Base-by-base conservation (phyloP, 2,888 invertebrate genomes). In the Lymantria monacha region DNA sequence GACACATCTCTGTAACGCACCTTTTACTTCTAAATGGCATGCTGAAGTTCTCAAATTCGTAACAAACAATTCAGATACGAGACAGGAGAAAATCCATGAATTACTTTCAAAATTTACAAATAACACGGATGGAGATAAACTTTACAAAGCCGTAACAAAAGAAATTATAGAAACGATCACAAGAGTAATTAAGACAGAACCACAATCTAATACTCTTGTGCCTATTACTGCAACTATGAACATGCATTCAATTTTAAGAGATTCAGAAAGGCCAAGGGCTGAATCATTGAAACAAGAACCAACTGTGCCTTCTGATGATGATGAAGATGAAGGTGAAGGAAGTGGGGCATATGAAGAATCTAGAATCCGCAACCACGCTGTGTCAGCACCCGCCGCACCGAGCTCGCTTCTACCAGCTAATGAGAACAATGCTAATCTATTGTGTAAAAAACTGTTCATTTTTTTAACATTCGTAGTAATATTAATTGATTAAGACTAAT, bases 291-390 rank as follows among this genome's bases (percentile, higher is more conserved):
- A 87, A 52, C 83, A 85, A 46, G 83, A 83, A 45, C 77, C 78
- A 12, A 85, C 87, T 0, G 79, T 75, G 12, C 86, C 89, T 0
- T 86, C 88, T 10, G 89, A 89, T 53, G 90, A 90, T 54, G 88
- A 90, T 36, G 90, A 90, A 59, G 90, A 89, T 31, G 89, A 87
- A 40, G 68, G 77, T 0, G 90, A 90, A 67, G 90, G 90, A 1
- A 88, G 88, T 44, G 90, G 90, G 0, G 53, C 76, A 0, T 81
- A 83, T 46, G 87, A 87, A 37, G 87, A 87, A 37, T 55, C 74
- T 0, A 75, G 78, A 44, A 54, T 73, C 7, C 75, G 72, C 33
- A 70, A 72, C 49, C 74, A 76, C 33, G 78, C 84, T 3, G 82
- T 79, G n/a, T 73, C 85, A 0, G 83, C 85, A 0, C 88, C 88